Percentiles rank a stretch among this genome's conserved stretches.
Conservation (phyloP, 2,888 invertebrate genomes). For the Noctuana brunneofusca region DNA sequence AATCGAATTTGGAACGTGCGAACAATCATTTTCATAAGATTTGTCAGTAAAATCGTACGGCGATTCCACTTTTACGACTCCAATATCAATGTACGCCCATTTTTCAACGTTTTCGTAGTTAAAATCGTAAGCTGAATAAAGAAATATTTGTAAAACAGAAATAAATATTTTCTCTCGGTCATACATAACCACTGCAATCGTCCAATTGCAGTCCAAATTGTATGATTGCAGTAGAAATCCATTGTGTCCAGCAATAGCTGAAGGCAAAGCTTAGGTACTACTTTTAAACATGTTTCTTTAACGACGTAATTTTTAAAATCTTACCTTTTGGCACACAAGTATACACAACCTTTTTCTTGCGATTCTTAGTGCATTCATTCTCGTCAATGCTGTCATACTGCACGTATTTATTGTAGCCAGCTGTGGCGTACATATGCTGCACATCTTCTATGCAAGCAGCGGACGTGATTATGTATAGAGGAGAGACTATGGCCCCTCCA, state of each 20-base stretch:
- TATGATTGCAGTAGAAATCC: too few relatives aligned
- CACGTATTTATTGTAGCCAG: constrained; percentile 49
- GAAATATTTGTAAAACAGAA: too few relatives aligned
- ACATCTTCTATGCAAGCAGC: constrained; percentile 50
- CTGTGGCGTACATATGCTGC: constrained; percentile 44
- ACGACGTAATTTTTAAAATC: neutral
- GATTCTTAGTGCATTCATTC: constrained; percentile 47
- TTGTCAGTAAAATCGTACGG: constrained; percentile 43
- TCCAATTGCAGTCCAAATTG: too few relatives aligned
- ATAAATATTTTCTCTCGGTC: too few relatives aligned
- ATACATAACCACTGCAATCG: too few relatives aligned
- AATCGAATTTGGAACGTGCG: constrained; percentile 44
- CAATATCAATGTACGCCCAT: constrained; percentile 54
- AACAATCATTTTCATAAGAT: constrained; percentile 39
- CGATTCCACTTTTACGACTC: constrained; percentile 50
- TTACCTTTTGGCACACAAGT: constrained; percentile 52
- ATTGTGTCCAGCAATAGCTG: too few relatives aligned
- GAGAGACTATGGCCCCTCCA: constrained; percentile 44
- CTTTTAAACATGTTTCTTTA: too few relatives aligned
- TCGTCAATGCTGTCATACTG: constrained; percentile 37
- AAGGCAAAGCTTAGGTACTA: too few relatives aligned
- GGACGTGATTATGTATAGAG: constrained; percentile 43
- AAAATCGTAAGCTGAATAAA: constrained; percentile 47
- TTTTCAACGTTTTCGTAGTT: constrained; percentile 44
- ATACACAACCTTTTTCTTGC: constrained; percentile 52